phyloP scores from a whole-genome alignment of 2,113 vertebrate species.

The Thamnaconus septentrionalis region DNA sequence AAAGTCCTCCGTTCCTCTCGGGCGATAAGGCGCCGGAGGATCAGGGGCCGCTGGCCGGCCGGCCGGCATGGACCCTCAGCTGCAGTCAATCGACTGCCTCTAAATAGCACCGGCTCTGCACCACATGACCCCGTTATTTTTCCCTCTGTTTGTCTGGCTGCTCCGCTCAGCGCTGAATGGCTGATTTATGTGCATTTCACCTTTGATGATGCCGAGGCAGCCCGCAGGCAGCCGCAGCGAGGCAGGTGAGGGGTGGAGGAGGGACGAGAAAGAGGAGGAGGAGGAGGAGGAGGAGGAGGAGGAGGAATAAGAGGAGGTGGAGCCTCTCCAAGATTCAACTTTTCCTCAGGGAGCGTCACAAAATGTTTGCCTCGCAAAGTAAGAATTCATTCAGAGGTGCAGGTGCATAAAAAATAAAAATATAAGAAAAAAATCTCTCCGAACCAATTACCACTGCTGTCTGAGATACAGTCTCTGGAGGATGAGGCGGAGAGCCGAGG shows the following conservation, averaged over 20 bases:
- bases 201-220: conserved; percentile 28
- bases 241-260: conserved; percentile 1
- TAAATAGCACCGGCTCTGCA: conserved; percentile 4
- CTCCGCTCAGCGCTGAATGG: conserved; percentile 28
- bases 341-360: conserved; percentile 8
- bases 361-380: conserved; percentile 61
- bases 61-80: too few relatives aligned
- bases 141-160: conserved; percentile 8
- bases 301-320: too few relatives aligned
- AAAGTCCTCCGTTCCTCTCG: too few relatives aligned
- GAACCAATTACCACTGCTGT: conserved; percentile 60
- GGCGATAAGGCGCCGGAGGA: too few relatives aligned
- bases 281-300: too few relatives aligned
- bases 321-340: conserved; percentile 21
- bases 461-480: conserved; percentile 25
- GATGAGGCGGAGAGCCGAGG: neutral
- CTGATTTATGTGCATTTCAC: conserved; percentile 33
- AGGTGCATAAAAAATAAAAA: neutral
- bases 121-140: conserved; percentile 4
- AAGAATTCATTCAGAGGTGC: conserved; percentile 61
- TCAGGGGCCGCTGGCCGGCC: too few relatives aligned
- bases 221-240: conserved; percentile 10
- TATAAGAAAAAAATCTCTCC: conserved; percentile 28
- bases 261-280: too few relatives aligned
- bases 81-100: conserved; percentile 13